These are phyloP conservation scores for Thunnus albacares DNA, from an alignment of 2,797 vertebrate genomes.

Conservation along the genomic window DNA sequence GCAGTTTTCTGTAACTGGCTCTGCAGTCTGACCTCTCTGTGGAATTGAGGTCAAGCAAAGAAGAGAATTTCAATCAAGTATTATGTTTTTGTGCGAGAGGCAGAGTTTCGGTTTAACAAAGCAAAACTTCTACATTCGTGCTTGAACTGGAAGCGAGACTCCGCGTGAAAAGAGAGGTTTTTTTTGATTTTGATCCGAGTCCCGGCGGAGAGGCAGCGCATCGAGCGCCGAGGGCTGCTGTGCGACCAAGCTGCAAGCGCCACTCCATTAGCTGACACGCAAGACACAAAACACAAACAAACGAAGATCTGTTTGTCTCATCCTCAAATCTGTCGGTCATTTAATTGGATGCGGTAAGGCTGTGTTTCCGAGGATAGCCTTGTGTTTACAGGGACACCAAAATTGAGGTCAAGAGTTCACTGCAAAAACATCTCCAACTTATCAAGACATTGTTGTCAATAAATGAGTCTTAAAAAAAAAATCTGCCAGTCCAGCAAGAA, in stretches of 20 bases:
- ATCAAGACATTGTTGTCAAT: too few relatives aligned
- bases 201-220: conserved; percentile 31
- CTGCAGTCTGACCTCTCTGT: conserved; percentile 23
- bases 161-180: not conserved
- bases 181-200: conserved; percentile 40
- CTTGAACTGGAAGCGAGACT: conserved; percentile 42
- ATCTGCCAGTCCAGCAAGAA: not conserved
- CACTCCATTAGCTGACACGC: conserved; percentile 45
- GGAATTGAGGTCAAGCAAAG: conserved; percentile 2
- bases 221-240: conserved; percentile 7
- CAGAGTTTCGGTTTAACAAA: conserved; percentile 18
- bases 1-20: conserved; percentile 18
- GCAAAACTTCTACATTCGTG: conserved; percentile 4
- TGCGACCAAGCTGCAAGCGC: conserved; percentile 43
- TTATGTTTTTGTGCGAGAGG: not conserved
- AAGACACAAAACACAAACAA: conserved; percentile 22
- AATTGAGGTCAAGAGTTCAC: conserved; percentile 17
- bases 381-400: not conserved
- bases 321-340: conserved; percentile 37
- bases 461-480: too few relatives aligned
- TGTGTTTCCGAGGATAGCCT: conserved; percentile 5
- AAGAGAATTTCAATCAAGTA: conserved; percentile 32
- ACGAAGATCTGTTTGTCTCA: conserved; percentile 21
- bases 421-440: too few relatives aligned
- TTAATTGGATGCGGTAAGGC: conserved; percentile 50